Evolutionary conservation across 2,113 vertebrate genomes (phyloP).

Genomic region (Gorsachius goisagi): DNA sequence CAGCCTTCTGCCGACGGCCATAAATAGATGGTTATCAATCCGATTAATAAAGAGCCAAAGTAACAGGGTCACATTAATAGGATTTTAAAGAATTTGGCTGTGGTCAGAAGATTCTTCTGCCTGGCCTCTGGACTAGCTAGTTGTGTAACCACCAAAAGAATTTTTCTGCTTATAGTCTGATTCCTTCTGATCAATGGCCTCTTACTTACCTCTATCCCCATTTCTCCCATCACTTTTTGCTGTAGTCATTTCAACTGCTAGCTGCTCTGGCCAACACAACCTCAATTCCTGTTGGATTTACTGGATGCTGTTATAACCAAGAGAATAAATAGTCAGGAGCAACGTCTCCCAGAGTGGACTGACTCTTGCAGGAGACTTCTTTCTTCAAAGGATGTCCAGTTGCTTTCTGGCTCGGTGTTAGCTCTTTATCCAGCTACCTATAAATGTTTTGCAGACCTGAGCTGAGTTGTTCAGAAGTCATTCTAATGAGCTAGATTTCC

Average conservation of each 20-base stretch:
- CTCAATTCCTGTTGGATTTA: background rate
- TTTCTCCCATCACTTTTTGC: background rate
- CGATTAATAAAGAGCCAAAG: background rate
- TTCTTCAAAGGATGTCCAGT: background rate
- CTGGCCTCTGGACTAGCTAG: background rate
- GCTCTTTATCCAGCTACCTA: background rate
- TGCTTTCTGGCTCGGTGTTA: background rate
- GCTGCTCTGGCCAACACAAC: background rate
- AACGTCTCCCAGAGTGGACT: background rate
- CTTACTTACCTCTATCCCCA: background rate
- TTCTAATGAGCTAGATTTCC: background rate
- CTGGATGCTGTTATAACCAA: background rate
- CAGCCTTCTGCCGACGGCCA: fast-evolving
- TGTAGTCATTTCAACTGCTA: background rate
- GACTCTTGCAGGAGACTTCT: background rate
- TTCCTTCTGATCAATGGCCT: background rate
- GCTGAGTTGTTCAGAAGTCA: background rate
- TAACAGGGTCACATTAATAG: background rate
- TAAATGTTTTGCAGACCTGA: background rate
- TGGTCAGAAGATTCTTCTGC: background rate
- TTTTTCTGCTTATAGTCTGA: background rate
- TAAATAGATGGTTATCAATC: background rate
- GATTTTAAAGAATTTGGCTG: background rate
- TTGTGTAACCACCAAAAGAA: background rate
- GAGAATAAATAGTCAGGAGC: background rate